Percentiles rank a stretch among this genome's conserved stretches.
These are phyloP conservation scores for Erethizon dorsatum DNA, from an alignment of 2,797 vertebrate genomes.

Conservation along the genomic window DNA sequence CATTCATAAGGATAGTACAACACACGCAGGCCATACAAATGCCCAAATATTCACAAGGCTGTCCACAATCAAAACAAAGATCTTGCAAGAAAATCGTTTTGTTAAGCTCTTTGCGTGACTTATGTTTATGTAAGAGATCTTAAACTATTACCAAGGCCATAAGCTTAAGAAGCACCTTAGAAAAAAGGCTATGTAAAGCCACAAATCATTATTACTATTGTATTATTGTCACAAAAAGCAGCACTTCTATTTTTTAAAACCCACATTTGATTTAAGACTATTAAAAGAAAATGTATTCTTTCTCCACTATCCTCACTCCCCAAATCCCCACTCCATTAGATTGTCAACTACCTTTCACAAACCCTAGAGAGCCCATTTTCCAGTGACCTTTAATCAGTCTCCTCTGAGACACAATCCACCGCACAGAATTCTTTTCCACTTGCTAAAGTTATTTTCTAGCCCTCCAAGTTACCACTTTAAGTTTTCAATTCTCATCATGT, in stretches of 20 bases:
- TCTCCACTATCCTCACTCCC: constrained; percentile 35
- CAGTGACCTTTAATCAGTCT: constrained; percentile 77
- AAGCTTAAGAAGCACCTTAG: constrained; percentile 29
- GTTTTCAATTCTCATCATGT: constrained; percentile 11
- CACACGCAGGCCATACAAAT: constrained; percentile 5
- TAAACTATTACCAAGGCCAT: constrained; percentile 60
- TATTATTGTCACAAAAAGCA: constrained; percentile 41
- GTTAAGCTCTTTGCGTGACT: constrained; percentile 18
- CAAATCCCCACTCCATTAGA: constrained; percentile 74
- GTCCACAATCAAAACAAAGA: not conserved
- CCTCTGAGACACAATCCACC: constrained; percentile 68
- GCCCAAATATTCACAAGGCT: not conserved
- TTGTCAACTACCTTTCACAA: constrained; percentile 70
- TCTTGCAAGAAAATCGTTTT: constrained; percentile 32
- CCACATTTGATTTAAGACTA: constrained; percentile 66
- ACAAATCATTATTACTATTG: constrained; percentile 20
- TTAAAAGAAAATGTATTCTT: constrained; percentile 72
- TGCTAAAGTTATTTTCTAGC: constrained; percentile 73
- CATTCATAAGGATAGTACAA: constrained; percentile 1
- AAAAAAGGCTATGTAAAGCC: constrained; percentile 53
- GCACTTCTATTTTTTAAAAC: not conserved
- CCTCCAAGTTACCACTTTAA: constrained; percentile 67
- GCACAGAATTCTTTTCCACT: constrained; percentile 64
- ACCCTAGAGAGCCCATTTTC: constrained; percentile 69
- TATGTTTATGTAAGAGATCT: constrained; percentile 46